Base-by-base conservation (phyloP, 1,140 invertebrate genomes). In the Neodiprion lecontei region DNA sequence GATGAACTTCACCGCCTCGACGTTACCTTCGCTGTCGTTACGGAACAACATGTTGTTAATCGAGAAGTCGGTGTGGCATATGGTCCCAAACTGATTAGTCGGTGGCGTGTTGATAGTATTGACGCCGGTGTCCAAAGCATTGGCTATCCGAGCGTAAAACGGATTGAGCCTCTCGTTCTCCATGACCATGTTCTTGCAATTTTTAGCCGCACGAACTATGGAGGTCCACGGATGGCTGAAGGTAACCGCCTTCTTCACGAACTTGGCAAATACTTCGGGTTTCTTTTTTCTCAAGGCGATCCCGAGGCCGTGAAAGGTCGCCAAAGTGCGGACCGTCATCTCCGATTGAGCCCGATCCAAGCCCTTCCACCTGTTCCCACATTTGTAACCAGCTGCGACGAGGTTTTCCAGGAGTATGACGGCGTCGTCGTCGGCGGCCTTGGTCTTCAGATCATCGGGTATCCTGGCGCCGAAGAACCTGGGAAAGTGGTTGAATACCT, bases 381-480 rank as follows among this genome's bases (percentile, higher is more conserved):
- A 40, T 14, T 14, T n/a, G 28, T 21, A 69, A 21, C 68, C 68
- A 28, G 14, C 11, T n/a, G 12, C 68, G 14, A 17, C 23, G 14
- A 69, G 23, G 28, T 69, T 40, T 28, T 69, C 68, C 68, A 69
- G 5, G 1, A 69, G n/a, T 21, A 69, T 40, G 4, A 28, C 28
- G 17, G 53, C 50, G 47, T 67, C 9, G 68, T 69, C n/a, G 12
- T 69, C 68, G n/a, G 1, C 28, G 5, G 28, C 1, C 28, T 40
- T 40, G 28, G 21, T n/a, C 68, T 80, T 80, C 0, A 84, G 67
- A 49, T 86, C 78, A 0, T 91, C 72, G 12, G 88, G 89, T 1
- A 91, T 78, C 48, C 90, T 83, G 0, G 87, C 88, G 0, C 91
- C 91, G 78, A 88, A 92, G 78, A 89, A 92, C 11, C 87, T 86